Conservation (phyloP, 23 tunicate genomes). For the Trididemnum miniatum region DNA sequence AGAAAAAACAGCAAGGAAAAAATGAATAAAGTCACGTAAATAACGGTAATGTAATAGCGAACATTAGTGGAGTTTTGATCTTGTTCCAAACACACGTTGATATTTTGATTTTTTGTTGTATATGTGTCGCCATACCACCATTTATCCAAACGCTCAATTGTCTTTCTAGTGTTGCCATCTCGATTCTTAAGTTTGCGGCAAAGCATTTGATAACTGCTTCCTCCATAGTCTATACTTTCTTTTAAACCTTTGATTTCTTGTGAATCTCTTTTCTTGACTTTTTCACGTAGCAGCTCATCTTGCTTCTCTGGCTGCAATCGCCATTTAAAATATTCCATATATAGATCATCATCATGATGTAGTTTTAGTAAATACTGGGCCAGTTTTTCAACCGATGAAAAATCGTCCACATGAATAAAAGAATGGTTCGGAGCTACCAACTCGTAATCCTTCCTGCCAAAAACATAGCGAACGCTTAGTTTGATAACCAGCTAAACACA, state of each 20-base stretch:
- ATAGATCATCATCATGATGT: conserved; percentile 26
- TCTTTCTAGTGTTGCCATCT: neutral
- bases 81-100: conserved; percentile 19
- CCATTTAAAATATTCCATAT: conserved; percentile 54
- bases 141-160: conserved; percentile 20
- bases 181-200: conserved; percentile 15
- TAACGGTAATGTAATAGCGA: too few species aligned
- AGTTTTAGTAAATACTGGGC: conserved; percentile 43
- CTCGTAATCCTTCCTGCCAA: conserved; percentile 54
- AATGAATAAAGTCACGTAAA: too few species aligned
- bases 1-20: too few species aligned
- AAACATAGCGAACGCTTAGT: neutral
- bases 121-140: conserved; percentile 77
- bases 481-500: neutral
- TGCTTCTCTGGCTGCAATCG: neutral
- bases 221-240: conserved; percentile 11
- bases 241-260: neutral
- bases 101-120: neutral
- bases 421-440: conserved; percentile 55
- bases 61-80: neutral
- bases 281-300: neutral
- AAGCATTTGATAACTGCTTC: neutral
- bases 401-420: conserved; percentile 76
- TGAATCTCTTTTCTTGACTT: neutral
- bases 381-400: conserved; percentile 39